Evolutionary conservation across 2,797 vertebrate genomes (phyloP), one percentile per base, ranked within the genome.

Genomic region (Erethizon dorsatum): DNA sequence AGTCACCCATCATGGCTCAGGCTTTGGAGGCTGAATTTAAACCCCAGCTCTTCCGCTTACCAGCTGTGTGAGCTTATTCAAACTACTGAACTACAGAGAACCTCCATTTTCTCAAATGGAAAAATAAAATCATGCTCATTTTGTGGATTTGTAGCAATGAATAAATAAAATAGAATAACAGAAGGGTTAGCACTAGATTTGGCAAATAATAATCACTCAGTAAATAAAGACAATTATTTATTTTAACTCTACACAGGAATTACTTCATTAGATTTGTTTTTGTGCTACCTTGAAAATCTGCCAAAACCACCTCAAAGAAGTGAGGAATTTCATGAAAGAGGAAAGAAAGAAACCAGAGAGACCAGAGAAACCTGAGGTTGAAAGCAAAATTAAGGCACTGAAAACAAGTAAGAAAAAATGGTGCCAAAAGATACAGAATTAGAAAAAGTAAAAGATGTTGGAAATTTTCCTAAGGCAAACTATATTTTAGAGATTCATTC

Each of bases 181-280:
- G 41, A 92, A 95, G 2, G 3, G 20, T 88, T 88, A 90, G 31
- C 37, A 63, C 33, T 82, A 9, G 75, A 86, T 78, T 69, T 45
- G 69, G 18, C 54, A 83, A 11, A 2, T 88, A 83, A 54, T 83
- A 61, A 88, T 92, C 14, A 78, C 65, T 94, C 75, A 8, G 1
- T 83, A 85, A 95, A 90, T 71, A 75, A 41, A 75, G 65, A 73
- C 18, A 65, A 54, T 73, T 47, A 14, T 84, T 92, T 78, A 37
- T 85, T 95, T 96, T 89, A 83, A 71, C 65, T 87, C 28, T 83
- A 59, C 71, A 24, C 14, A 83, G 65, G n/a, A 90, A 95, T 61
- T 84, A 57, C 41, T 92, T 92, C 45, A 88, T 54, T 97, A 75
- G 50, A 88, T 87, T 63, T 15, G 0, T 88, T 96, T 95, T 85